These are phyloP conservation scores for Hyposmocoma kahamanoa DNA, from an alignment of 1,140 invertebrate genomes.

Conservation along the genomic window DNA sequence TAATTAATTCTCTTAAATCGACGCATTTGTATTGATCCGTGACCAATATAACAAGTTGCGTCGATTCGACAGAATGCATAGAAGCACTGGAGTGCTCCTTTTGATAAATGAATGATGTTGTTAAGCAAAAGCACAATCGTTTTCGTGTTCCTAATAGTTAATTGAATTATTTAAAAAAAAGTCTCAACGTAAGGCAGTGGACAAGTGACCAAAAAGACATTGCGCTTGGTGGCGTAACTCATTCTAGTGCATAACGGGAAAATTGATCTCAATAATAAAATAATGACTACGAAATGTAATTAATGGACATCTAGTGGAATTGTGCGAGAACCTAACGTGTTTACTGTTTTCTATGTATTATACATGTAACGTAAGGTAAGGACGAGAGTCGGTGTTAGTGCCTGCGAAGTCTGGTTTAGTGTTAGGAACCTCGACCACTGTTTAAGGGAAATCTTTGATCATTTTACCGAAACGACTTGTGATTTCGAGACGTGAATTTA, in stretches of 20 bases:
- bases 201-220: background rate
- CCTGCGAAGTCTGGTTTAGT: conserved; percentile 64
- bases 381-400: conserved; percentile 63
- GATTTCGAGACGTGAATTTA: conserved; percentile 41
- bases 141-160: conserved; percentile 8
- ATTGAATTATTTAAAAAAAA: conserved; percentile 4
- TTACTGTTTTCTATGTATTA: conserved; percentile 65
- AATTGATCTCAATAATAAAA: conserved; percentile 69
- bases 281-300: conserved; percentile 55
- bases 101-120: too few species aligned
- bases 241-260: conserved; percentile 58
- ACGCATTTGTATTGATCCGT: too few species aligned
- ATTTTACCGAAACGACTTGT: conserved; percentile 64
- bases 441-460: conserved; percentile 49
- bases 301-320: conserved; percentile 65
- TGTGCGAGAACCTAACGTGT: conserved; percentile 60
- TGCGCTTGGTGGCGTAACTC: conserved; percentile 24
- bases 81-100: too few species aligned
- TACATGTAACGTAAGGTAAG: conserved; percentile 46
- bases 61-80: too few species aligned
- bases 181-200: conserved; percentile 6
- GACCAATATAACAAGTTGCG: too few species aligned
- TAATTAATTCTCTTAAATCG: too few species aligned
- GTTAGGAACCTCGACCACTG: conserved; percentile 62
- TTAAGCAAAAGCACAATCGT: conserved; percentile 1